Evolutionary conservation across 1,140 invertebrate genomes (phyloP), one percentile per base, ranked within the genome.

Genomic region (Dendrolimus punctatus): DNA sequence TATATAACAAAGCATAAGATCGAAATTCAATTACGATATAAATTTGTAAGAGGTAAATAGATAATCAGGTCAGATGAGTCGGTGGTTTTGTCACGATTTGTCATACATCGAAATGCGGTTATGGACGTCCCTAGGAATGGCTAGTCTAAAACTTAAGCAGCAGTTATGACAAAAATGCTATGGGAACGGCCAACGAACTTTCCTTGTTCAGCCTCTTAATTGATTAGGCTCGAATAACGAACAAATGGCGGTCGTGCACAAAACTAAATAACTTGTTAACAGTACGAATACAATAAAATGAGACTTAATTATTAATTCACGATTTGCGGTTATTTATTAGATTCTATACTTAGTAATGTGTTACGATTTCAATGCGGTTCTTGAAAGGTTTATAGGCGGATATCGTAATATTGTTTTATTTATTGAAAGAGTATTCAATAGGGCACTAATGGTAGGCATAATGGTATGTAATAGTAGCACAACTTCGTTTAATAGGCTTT

Each of bases 41-140:
- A 49, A 40, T 40, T 40, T 49, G 9, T 46, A 46, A n/a, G 40
- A 9, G 5, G 39, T 51, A 40, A 23, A 50, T 36, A 6, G 39
- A 36, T 45, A 55, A 52, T 51, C 54, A 64, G 73, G 66, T 70
- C 75, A 68, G 80, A 80, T 85, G 74, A 81, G 72, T 75, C 68
- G 77, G 80, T 80, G 79, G 79, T 82, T 82, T 80, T 78, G 79
- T 81, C 78, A 80, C 77, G 77, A 82, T 82, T 85, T 85, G 79
- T 85, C 72, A 81, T 81, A 82, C 70, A 78, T 66, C 65, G 65
- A 68, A 68, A 62, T 80, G 78, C 62, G 80, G 76, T 81, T 76
- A 66, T 49, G 60, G 62, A 64, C 62, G 61, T 61, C 55, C 64
- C 56, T 58, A 63, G 60, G 60, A 61, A 69, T 62, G 56, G 58